These are phyloP conservation scores for Lepidocyrtinus sp. DNA, from an alignment of 2,888 invertebrate genomes.

Conservation along the genomic window DNA sequence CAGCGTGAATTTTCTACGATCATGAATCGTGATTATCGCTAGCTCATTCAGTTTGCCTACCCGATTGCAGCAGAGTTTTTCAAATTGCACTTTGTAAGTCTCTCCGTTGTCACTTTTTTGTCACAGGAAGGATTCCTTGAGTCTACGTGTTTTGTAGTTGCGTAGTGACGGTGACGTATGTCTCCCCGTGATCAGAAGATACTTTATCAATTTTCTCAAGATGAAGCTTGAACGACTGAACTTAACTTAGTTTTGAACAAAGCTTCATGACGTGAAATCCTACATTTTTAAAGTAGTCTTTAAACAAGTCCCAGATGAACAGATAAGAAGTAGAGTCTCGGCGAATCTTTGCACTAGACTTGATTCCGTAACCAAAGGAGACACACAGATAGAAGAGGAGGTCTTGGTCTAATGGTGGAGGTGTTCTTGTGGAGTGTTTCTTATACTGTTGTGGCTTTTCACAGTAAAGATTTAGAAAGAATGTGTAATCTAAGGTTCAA, in stretches of 20 bases:
- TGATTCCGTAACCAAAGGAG: constrained; percentile 46
- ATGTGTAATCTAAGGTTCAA: too few species aligned
- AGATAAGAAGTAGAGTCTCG: constrained; percentile 51
- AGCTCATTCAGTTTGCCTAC: not conserved
- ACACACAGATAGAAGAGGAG: constrained; percentile 20
- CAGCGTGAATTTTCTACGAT: constrained; percentile 58
- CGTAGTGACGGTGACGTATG: too few species aligned
- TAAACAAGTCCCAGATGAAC: too few species aligned
- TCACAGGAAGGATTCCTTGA: too few species aligned
- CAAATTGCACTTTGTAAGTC: too few species aligned
- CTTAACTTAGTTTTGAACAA: constrained; percentile 28
- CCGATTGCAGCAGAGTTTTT: too few species aligned
- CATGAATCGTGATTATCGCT: not conserved
- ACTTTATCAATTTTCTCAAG: not conserved
- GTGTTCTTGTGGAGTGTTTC: constrained; percentile 17
- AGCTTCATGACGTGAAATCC: constrained; percentile 41
- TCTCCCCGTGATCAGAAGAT: too few species aligned
- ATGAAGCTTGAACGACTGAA: not conserved
- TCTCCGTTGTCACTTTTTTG: too few species aligned
- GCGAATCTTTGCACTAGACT: constrained; percentile 47
- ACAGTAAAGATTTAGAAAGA: constrained; percentile 17
- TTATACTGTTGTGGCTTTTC: constrained; percentile 39
- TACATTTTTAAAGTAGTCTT: too few species aligned
- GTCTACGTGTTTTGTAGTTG: too few species aligned
- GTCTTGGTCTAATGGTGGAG: too few species aligned